Conservation (phyloP, 2,888 invertebrate species). For the Romanomermis culicivorax region DNA sequence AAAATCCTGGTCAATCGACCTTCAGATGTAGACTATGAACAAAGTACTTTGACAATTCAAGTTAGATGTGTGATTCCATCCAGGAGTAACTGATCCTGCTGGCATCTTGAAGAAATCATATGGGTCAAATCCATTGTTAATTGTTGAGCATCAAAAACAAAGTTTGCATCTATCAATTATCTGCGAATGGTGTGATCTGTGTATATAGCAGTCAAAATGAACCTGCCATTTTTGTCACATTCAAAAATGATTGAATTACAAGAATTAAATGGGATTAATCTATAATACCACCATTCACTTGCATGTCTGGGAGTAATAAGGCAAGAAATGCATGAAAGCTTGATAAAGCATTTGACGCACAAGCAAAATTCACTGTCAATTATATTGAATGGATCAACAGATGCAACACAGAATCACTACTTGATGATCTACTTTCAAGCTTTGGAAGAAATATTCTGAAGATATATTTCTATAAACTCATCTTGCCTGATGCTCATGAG, state of each 20-base stretch:
- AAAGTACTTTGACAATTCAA: background rate
- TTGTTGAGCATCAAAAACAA: too few relatives aligned
- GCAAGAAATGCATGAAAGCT: background rate
- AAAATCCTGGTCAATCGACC: conserved; percentile 1
- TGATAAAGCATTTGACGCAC: background rate
- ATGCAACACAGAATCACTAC: background rate
- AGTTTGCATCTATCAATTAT: background rate
- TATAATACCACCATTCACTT: background rate
- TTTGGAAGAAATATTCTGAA: background rate
- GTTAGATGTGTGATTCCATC: background rate
- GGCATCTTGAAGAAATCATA: background rate
- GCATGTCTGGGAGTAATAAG: background rate
- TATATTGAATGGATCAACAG: background rate
- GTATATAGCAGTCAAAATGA: background rate
- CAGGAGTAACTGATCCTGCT: too few relatives aligned
- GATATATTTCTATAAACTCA: background rate
- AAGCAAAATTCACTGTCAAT: background rate
- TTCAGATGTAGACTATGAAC: background rate
- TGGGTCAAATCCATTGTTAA: background rate
- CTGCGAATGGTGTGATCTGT: background rate
- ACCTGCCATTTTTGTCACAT: background rate
- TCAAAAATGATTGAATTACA: background rate
- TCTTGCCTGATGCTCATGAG: background rate
- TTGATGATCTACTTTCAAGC: background rate
- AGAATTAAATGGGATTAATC: background rate